Evolutionary conservation across 2,113 vertebrate genomes (phyloP).

Genomic region (Anoplopoma fimbria): DNA sequence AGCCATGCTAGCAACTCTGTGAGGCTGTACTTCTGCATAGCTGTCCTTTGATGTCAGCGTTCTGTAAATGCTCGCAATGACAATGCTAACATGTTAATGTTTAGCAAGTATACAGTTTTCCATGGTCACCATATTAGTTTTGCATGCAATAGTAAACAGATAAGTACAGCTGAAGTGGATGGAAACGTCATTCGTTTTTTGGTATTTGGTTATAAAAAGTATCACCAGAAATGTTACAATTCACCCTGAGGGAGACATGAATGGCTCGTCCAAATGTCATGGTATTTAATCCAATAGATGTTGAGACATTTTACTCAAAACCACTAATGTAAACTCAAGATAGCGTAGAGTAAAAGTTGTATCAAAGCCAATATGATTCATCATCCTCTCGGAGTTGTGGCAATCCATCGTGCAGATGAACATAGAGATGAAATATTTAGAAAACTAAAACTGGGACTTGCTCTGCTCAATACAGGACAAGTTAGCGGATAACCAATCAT

Average conservation of each 20-base stretch:
- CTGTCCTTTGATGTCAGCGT: not conserved
- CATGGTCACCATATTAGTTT: too few relatives aligned
- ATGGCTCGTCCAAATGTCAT: not conserved
- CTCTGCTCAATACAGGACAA: not conserved
- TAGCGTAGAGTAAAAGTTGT: not conserved
- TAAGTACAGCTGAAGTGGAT: not conserved
- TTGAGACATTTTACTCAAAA: not conserved
- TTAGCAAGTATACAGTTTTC: too few relatives aligned
- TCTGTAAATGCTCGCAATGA: too few relatives aligned
- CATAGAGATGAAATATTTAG: not conserved
- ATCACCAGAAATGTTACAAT: not conserved
- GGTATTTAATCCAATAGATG: not conserved
- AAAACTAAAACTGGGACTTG: not conserved
- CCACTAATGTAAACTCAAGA: not conserved
- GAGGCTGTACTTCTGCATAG: not conserved
- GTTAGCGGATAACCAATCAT: not conserved
- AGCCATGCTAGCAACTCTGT: too few relatives aligned
- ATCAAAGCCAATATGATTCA: not conserved
- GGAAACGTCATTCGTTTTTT: not conserved
- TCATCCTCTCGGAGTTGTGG: too few relatives aligned
- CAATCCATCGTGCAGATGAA: not conserved
- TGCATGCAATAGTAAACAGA: not conserved
- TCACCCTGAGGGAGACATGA: not conserved
- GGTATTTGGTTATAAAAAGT: not conserved
- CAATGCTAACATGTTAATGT: too few relatives aligned